Percentiles rank a stretch among this genome's conserved stretches.
Evolutionary conservation across 2,113 vertebrate species (phyloP).

Genomic region (Boleophthalmus pectinirostris): DNA sequence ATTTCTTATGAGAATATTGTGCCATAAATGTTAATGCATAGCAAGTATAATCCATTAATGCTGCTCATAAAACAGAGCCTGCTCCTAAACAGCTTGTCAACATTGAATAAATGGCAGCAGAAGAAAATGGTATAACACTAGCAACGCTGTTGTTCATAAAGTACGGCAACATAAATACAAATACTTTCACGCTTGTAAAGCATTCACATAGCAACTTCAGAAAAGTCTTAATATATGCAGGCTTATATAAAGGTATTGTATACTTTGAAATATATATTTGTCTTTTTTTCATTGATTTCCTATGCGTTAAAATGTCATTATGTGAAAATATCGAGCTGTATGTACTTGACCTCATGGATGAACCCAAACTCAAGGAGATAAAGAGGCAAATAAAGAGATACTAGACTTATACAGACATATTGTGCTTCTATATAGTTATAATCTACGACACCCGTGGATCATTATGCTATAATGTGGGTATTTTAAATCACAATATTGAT

Average conservation of each 20-base stretch:
- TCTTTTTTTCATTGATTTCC: too few relatives aligned
- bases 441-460: too few relatives aligned
- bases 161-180: background rate
- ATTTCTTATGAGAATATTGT: constrained; percentile 1
- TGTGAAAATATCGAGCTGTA: background rate
- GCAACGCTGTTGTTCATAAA: background rate
- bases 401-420: background rate
- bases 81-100: background rate
- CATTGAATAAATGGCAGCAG: background rate
- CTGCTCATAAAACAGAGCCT: background rate
- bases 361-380: too few relatives aligned
- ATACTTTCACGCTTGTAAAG: background rate
- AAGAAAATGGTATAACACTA: background rate
- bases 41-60: constrained; percentile 9
- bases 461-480: too few relatives aligned
- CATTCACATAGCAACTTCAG: background rate
- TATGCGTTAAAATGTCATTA: too few relatives aligned
- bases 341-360: too few relatives aligned
- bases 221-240: background rate
- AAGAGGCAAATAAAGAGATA: constrained; percentile 8
- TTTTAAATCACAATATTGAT: too few relatives aligned
- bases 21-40: background rate
- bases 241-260: too few relatives aligned
- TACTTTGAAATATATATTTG: too few relatives aligned
- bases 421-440: too few relatives aligned